phyloP scores from a whole-genome alignment of 2,888 invertebrate genomes.

The Cephus sareptanus region DNA sequence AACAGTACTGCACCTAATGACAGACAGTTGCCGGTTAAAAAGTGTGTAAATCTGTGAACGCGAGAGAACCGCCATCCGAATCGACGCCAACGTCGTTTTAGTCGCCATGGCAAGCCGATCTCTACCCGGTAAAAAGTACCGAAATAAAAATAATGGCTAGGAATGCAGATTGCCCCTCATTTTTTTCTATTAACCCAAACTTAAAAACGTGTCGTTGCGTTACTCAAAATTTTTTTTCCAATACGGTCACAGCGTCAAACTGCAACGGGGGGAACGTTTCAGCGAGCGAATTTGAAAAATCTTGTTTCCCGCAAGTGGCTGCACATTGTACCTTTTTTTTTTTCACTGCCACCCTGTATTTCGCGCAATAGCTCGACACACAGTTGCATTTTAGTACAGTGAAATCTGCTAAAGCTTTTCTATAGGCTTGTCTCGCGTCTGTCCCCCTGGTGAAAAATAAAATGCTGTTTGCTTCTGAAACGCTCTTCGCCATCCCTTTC shows the following conservation, averaged over 20 bases:
- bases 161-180: slow-evolving; percentile 53
- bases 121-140: slow-evolving; percentile 52
- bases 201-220: slow-evolving; percentile 42
- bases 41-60: slow-evolving; percentile 1
- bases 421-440: background rate
- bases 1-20: slow-evolving; percentile 60
- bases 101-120: background rate
- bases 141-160: slow-evolving; percentile 60
- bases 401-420: background rate
- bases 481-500: too few relatives aligned
- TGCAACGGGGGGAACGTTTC: background rate
- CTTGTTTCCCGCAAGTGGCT: background rate
- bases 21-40: slow-evolving; percentile 58
- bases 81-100: background rate
- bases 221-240: background rate
- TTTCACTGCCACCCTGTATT: background rate
- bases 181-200: slow-evolving; percentile 58
- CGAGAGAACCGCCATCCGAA: background rate
- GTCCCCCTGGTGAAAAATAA: background rate
- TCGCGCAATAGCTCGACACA: background rate
- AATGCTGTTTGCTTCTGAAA: background rate
- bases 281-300: background rate
- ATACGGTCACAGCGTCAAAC: background rate
- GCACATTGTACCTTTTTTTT: background rate
- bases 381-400: background rate